Evolutionary conservation across 2,797 vertebrate species (phyloP), one percentile per base, ranked within the genome.

Genomic region (Gymnothorax javanicus): DNA sequence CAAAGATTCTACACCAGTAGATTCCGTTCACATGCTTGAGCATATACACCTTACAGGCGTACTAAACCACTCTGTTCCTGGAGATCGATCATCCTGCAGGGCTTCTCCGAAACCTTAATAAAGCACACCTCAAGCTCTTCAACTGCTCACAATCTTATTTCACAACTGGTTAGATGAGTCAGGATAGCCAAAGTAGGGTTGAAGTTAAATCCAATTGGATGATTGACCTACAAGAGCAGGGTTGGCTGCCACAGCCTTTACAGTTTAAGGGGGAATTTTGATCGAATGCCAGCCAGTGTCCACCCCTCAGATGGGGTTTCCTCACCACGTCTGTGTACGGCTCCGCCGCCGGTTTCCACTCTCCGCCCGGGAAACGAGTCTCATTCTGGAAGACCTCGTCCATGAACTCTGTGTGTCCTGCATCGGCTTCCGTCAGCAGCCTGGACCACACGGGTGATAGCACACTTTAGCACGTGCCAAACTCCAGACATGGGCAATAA

Each of bases 381-480:
- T 99, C 97, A 0, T 99, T 99, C 93, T 99, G 96, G 89, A 96
- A 99, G 0, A 98, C 98, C 91, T 99, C 99, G 52, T 99, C 99
- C 17, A 97, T 96, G 89, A 99, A 99, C 88, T 99, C 98, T 0
- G 96, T 97, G 93, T 99, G 99, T 84, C 99, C 99, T 1, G 98
- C 98, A 27, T 99, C 99, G 0, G 99, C 98, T 91, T 99, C 98
- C 0, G 96, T 97, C 91, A 99, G 93, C 91, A 99, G 94, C 89
- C 98, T 99, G 91, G 7, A 43, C 33, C 33, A 43, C 2, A 43
- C 33, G 33, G 33, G 33, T 43, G 33, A 43, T 43, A 43, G 33
- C 2, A 2, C 33, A 43, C 33, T 11, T 73, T 11, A 11, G 11
- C 15, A 15, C 69, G 25, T 33, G 69, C 25, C 8, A 73, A 8